These are phyloP conservation scores for Chaetophractus vellerosus DNA, from an alignment of 2,797 vertebrate genomes.

Conservation along the genomic window DNA sequence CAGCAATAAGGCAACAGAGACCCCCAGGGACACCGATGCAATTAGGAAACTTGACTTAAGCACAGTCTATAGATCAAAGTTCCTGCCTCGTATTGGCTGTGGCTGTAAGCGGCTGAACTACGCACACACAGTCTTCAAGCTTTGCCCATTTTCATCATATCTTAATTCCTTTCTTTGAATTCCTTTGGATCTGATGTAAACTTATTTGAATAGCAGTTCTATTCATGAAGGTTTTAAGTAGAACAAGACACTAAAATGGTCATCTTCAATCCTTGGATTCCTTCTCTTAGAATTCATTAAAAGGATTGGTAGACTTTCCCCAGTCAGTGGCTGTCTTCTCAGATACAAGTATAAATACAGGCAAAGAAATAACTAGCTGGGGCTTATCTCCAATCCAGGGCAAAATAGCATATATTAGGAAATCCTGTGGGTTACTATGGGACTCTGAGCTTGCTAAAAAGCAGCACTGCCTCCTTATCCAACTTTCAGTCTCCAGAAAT, in stretches of 20 bases:
- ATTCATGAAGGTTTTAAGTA: constrained; percentile 25
- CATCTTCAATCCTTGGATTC: neutral
- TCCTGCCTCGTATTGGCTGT: neutral
- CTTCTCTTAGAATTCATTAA: constrained; percentile 2
- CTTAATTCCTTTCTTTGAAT: constrained; percentile 38
- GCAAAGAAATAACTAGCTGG: neutral
- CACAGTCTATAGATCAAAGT: constrained; percentile 69
- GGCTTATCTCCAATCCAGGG: neutral
- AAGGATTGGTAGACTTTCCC: constrained; percentile 42
- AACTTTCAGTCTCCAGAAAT: constrained; percentile 45
- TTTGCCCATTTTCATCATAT: constrained; percentile 11
- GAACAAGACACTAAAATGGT: neutral
- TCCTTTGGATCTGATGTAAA: constrained; percentile 19
- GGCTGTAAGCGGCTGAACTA: neutral
- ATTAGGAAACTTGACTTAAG: constrained; percentile 76
- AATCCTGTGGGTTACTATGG: neutral
- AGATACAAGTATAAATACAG: neutral
- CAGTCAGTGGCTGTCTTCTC: constrained; percentile 32
- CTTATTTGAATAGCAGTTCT: neutral
- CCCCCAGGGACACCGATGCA: constrained; percentile 62
- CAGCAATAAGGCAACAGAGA: constrained; percentile 50
- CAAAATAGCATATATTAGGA: neutral
- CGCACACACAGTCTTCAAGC: neutral
- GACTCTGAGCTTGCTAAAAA: constrained; percentile 44
- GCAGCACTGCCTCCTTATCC: neutral